A percentile compares a stretch with the other conserved stretches of the same genome.
Conservation (phyloP, 2,113 vertebrate species). For the Notechis scutatus region DNA sequence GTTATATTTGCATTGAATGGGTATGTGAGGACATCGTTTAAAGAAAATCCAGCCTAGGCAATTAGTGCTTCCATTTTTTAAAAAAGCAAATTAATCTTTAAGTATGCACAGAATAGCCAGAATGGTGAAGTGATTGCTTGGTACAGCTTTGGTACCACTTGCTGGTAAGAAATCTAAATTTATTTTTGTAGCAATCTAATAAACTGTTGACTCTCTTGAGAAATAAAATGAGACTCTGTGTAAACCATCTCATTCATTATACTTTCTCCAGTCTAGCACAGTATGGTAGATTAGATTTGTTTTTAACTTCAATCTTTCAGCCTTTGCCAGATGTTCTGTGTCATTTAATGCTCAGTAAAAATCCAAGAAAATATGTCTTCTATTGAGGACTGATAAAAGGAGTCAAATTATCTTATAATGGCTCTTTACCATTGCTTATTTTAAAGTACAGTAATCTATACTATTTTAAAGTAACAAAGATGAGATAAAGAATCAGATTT, state of each 20-base stretch:
- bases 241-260: neutral
- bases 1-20: neutral
- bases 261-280: neutral
- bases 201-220: neutral
- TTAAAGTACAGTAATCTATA: neutral
- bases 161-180: neutral
- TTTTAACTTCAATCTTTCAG: neutral
- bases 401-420: neutral
- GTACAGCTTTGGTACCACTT: neutral
- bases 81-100: neutral
- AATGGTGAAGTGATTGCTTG: neutral
- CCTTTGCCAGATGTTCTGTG: neutral
- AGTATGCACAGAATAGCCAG: neutral
- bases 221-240: neutral
- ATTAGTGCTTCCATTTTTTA: neutral
- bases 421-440: neutral
- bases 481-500: neutral
- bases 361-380: neutral
- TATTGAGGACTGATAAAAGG: neutral
- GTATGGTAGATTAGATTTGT: neutral
- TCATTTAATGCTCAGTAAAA: neutral
- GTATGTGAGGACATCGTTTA: neutral
- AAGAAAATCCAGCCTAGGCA: neutral
- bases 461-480: neutral
- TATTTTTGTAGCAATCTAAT: neutral